A percentile compares a stretch with the other conserved stretches of the same genome.
phyloP scores from a whole-genome alignment of 1,140 invertebrate species.

The Spodoptera frugiperda region DNA sequence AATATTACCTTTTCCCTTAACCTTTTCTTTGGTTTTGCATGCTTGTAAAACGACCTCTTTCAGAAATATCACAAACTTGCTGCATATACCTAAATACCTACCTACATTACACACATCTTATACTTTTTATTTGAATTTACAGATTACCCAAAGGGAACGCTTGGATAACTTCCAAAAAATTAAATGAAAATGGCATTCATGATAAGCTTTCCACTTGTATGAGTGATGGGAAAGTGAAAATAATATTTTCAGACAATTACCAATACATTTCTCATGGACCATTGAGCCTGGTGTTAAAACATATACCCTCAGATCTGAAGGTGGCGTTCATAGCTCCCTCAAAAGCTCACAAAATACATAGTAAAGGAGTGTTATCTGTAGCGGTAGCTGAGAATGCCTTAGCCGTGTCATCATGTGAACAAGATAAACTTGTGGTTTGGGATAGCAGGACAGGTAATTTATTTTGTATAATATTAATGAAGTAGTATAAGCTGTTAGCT shows the following conservation, averaged over 20 bases:
- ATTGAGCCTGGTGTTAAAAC: conserved; percentile 77
- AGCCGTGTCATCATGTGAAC: conserved; percentile 88
- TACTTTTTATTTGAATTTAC: conserved; percentile 50
- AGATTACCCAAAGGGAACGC: conserved; percentile 77
- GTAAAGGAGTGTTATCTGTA: conserved; percentile 84
- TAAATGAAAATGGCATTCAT: conserved; percentile 76
- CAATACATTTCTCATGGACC: conserved; percentile 72
- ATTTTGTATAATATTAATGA: neutral
- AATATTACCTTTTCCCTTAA: neutral
- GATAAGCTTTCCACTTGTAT: conserved; percentile 75
- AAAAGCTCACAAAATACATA: conserved; percentile 78
- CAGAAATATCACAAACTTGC: no score
- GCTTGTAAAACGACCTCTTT: no score
- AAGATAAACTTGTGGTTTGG: conserved; percentile 88
- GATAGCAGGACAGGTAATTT: conserved; percentile 86
- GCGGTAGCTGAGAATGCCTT: conserved; percentile 87
- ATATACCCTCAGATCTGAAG: conserved; percentile 73
- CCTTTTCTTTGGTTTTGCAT: no score
- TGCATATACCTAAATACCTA: no score
- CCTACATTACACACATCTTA: neutral
- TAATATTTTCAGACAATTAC: conserved; percentile 73
- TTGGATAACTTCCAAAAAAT: conserved; percentile 83
- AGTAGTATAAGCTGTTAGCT: no score
- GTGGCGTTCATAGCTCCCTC: conserved; percentile 82
- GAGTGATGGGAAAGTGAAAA: conserved; percentile 76